Evolutionary conservation across 2,888 invertebrate species (phyloP).

Genomic region (Lampropteryx suffumata): DNA sequence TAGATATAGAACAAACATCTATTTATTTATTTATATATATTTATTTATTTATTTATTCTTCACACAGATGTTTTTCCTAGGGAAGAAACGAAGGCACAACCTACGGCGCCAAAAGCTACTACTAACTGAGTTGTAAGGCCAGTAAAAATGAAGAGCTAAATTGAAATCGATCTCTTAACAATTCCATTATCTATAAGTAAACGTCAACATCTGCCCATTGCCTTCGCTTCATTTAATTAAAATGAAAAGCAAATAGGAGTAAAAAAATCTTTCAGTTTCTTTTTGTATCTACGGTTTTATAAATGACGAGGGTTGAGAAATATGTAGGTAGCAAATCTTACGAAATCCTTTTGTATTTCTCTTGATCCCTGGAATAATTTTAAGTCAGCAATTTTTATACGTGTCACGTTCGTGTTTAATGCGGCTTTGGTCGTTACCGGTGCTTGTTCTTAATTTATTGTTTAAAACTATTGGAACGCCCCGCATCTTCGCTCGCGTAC

Average conservation of each 20-base stretch:
- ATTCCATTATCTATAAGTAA: slow-evolving; percentile 39
- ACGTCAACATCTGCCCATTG: slow-evolving; percentile 32
- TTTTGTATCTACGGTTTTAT: slow-evolving; percentile 22
- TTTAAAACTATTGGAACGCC: too few relatives aligned
- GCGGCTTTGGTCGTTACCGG: slow-evolving; percentile 20
- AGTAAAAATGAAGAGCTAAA: too few relatives aligned
- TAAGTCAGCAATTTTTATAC: slow-evolving; percentile 25
- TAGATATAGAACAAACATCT: too few relatives aligned
- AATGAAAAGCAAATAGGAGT: slow-evolving; percentile 34
- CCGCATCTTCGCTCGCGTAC: too few relatives aligned
- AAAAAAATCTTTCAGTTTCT: slow-evolving; percentile 31
- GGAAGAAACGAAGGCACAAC: too few relatives aligned
- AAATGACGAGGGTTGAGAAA: slow-evolving; percentile 20
- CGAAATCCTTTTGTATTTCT: slow-evolving; percentile 28
- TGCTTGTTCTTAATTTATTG: slow-evolving; percentile 26
- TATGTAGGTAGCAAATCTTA: slow-evolving; percentile 17
- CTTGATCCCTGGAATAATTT: slow-evolving; percentile 27
- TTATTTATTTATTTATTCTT: too few relatives aligned
- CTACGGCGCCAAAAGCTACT: too few relatives aligned
- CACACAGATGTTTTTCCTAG: too few relatives aligned
- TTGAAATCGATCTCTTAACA: slow-evolving; percentile 22
- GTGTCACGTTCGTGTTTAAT: slow-evolving; percentile 25
- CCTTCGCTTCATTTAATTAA: slow-evolving; percentile 41
- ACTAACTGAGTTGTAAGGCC: too few relatives aligned
- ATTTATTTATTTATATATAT: too few relatives aligned